Percentiles rank a stretch among this genome's conserved stretches.
Evolutionary conservation across 2,113 vertebrate species (phyloP).

Genomic region (Peromyscus maniculatus): DNA sequence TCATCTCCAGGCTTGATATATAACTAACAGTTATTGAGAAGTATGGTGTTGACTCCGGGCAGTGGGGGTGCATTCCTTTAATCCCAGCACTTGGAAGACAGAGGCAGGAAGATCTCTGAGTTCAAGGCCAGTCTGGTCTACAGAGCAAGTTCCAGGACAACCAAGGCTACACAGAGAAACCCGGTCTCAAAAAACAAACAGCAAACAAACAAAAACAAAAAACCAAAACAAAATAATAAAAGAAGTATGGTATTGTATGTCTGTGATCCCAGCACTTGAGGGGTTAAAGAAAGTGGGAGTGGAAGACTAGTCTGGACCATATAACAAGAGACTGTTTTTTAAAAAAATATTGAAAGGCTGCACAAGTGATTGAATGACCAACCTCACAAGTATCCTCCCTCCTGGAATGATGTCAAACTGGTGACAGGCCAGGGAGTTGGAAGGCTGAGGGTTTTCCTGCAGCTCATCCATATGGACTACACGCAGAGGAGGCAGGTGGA

Average conservation of each 20-base stretch:
- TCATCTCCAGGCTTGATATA: background rate
- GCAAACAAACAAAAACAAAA: background rate
- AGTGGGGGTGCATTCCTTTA: background rate
- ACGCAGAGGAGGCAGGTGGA: background rate
- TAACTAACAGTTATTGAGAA: background rate
- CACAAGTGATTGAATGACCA: background rate
- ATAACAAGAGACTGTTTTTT: background rate
- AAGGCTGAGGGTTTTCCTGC: background rate
- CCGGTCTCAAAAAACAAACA: background rate
- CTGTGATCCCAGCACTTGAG: background rate
- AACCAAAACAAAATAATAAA: background rate
- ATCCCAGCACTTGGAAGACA: background rate
- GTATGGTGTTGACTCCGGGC: accelerated
- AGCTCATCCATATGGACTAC: too few relatives aligned
- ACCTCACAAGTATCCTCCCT: background rate
- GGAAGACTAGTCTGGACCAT: background rate
- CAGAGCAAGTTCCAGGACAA: background rate
- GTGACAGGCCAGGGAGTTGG: background rate
- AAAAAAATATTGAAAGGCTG: background rate
- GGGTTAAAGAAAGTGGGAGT: background rate
- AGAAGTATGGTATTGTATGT: too few relatives aligned
- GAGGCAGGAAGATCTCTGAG: background rate
- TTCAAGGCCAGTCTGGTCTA: background rate
- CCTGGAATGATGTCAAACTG: background rate
- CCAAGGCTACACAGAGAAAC: background rate